Base-by-base conservation (phyloP, 1,140 invertebrate species). In the Ceratosolen solmsi region DNA sequence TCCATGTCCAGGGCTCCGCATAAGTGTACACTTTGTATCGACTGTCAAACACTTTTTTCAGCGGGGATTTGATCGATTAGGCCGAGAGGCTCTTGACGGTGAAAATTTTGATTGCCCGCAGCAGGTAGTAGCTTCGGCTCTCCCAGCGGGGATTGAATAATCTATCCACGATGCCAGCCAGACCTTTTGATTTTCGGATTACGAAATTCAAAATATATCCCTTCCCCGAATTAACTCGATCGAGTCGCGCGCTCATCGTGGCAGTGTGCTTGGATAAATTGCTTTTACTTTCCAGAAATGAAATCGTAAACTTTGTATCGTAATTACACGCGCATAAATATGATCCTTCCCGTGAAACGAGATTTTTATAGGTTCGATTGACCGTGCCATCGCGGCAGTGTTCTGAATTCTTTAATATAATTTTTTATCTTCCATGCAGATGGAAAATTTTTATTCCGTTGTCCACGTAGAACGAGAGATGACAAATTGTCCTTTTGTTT, bases 21-120 rank as follows among this genome's bases (percentile, higher is more conserved):
- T 72, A 82, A 82, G 80, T 82, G 80, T 73, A 82, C 80, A 82
- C 73, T 77, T 82, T 82, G 74, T 77, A 77, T 82, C 73, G 51
- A 71, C 74, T 82, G 80, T 82, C 80, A 82, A 82, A 82, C 65
- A 82, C 74, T 77, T 77, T 77, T 72, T 75, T 60, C 27, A 33
- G 4, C 22, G 78, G 78, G 1, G 7, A 22, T 36, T 65, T 80
- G 79, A 80, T 80, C 79, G 79, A 80, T 80, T 41, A 38, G 25
- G 27, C 65, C 49, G 2, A 17, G 65, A 65, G 30, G 73, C 46
- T 33, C 51, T 60, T 33, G 54, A 72, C 15, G 33, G 60, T 46
- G 38, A 49, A 65, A 77, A 65, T 72, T 79, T 80, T 70, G 70
- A 80, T 80, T 22, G 79, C 20, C 78, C 79, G 72, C 79, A 70